Base-by-base conservation (phyloP, 2,113 vertebrate species). In the Zingel zingel region DNA sequence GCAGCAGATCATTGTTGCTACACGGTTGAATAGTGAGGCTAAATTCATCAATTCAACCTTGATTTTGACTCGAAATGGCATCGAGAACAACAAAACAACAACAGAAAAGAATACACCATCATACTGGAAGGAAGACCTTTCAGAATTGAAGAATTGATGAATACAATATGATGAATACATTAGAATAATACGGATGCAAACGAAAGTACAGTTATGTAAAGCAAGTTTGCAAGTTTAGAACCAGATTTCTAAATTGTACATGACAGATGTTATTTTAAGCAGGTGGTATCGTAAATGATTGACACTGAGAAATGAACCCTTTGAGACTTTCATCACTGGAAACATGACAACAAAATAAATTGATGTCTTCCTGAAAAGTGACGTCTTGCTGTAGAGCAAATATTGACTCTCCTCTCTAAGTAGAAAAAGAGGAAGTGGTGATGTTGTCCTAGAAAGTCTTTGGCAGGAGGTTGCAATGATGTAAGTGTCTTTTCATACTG, bases 251-350 rank as follows among this genome's bases (percentile, higher is more conserved):
- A 39, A 39, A 39, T 39, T 39, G 36, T 39, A 39, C 36, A 10
- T 51, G 51, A 72, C 27, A 62, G 54, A 36, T 21, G 51, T 19
- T 71, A 75, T 64, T 69, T 48, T 1, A 68, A 43, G 54, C 13
- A 59, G 62, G 16, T 11, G 9, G 2, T 48, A 7, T 18, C 10
- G 21, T 5, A 67, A 10, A 74, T 50, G 53, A 73, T 27, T 23
- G 58, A 33, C 47, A 61, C 30, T 8, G 16, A 27, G n/a, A 50
- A 21, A 11, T 19, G 39, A 70, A 63, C 15, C 51, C 51, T 19
- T 15, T 3, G 1, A 47, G 43, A 21, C 15, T 9, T 23, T 11
- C 56, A 21, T 47, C 6, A 21, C 23, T 36, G 30, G 67, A 43
- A 57, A 39, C 16, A 43, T 23, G 19, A 9, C 1, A 47, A 39